Percentiles rank a stretch among this genome's conserved stretches.
phyloP scores from a whole-genome alignment of 2,113 vertebrate species.

The Lucifuga dentata region DNA sequence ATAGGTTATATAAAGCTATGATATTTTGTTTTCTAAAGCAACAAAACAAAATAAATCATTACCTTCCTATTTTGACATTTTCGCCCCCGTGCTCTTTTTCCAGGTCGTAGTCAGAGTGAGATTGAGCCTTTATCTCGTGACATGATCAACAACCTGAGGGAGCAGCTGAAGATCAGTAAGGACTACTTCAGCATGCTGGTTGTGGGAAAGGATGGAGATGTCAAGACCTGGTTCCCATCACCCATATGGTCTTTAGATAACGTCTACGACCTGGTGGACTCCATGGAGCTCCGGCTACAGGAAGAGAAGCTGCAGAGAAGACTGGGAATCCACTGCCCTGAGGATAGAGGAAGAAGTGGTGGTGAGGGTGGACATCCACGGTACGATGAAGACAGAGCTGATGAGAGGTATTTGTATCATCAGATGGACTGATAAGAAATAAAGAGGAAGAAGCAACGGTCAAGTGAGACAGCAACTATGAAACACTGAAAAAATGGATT shows the following conservation, averaged over 20 bases:
- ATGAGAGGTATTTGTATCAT: constrained; percentile 66
- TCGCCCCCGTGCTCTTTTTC: neutral
- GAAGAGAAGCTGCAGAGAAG: constrained; percentile 82
- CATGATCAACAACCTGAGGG: constrained; percentile 76
- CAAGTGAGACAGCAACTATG: neutral
- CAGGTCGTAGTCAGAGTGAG: constrained; percentile 81
- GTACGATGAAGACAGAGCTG: constrained; percentile 56
- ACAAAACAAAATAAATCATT: too few relatives aligned
- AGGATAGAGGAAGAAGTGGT: constrained; percentile 54
- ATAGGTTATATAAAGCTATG: too few relatives aligned
- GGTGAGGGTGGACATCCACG: constrained; percentile 41
- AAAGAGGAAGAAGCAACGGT: neutral
- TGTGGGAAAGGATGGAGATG: constrained; percentile 82
- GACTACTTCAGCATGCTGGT: constrained; percentile 85
- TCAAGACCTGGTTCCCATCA: constrained; percentile 84
- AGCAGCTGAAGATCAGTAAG: constrained; percentile 81
- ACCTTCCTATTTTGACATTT: neutral
- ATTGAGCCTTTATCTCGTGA: constrained; percentile 70
- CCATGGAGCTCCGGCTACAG: constrained; percentile 80
- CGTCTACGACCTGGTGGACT: constrained; percentile 85
- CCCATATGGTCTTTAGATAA: constrained; percentile 83
- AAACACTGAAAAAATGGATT: constrained; percentile 2
- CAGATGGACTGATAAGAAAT: constrained; percentile 44
- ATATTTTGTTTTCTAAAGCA: neutral
- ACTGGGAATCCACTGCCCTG: constrained; percentile 81